phyloP scores from a whole-genome alignment of 2,888 invertebrate species.

The Tanytarsus gracilentus region DNA sequence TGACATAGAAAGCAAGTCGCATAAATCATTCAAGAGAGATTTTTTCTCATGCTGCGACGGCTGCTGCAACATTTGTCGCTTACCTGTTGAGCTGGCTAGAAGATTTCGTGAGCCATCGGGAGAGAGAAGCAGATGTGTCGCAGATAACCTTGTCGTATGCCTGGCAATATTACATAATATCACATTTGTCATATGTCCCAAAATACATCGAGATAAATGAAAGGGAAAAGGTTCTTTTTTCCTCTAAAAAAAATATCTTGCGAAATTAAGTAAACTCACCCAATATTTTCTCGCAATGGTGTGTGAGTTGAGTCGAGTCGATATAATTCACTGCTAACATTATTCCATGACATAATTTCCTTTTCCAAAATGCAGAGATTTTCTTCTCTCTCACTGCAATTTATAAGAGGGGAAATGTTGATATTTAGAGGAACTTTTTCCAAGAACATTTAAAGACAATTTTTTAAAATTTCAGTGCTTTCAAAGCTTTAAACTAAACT shows the following conservation, averaged over 20 bases:
- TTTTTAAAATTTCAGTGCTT: too few relatives aligned
- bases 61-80: neutral
- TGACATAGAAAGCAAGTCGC: too few relatives aligned
- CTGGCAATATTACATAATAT: constrained; percentile 17
- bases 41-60: too few relatives aligned
- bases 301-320: constrained; percentile 15
- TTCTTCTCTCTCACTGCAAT: neutral
- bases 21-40: too few relatives aligned
- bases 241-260: neutral
- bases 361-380: constrained; percentile 3
- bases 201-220: neutral
- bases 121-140: constrained; percentile 70
- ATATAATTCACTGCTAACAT: constrained; percentile 22
- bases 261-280: constrained; percentile 3
- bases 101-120: constrained; percentile 73
- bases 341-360: constrained; percentile 25
- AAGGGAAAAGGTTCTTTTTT: neutral
- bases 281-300: constrained; percentile 17
- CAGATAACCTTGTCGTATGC: constrained; percentile 55
- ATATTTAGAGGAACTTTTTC: too few relatives aligned
- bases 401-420: too few relatives aligned
- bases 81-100: constrained; percentile 59
- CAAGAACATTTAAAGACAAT: neutral
- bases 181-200: constrained; percentile 2
- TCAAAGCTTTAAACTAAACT: too few relatives aligned